phyloP scores from a whole-genome alignment of 2,113 vertebrate genomes.

The Himantopus leucocephalus region DNA sequence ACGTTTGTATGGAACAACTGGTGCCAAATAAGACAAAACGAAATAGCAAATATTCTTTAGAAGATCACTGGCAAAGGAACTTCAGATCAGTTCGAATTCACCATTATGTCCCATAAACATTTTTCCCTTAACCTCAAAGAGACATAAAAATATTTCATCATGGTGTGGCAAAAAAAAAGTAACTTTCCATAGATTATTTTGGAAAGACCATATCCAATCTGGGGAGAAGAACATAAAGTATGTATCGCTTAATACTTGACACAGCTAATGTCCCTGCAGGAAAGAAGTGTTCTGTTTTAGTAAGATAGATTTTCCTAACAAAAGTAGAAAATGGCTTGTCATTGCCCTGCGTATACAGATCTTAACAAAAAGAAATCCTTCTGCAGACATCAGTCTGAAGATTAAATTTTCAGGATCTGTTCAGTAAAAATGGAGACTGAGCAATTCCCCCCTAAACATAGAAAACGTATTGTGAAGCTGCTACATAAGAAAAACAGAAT shows the following conservation, averaged over 20 bases:
- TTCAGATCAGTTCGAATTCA: conserved; percentile 19
- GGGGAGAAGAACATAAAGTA: background rate
- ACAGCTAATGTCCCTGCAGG: background rate
- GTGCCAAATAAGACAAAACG: background rate
- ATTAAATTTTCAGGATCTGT: background rate
- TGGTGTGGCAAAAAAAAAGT: background rate
- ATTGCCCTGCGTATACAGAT: background rate
- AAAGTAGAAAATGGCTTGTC: background rate
- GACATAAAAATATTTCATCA: background rate
- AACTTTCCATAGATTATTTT: background rate
- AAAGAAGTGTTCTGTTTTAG: conserved; percentile 7
- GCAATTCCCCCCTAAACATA: background rate
- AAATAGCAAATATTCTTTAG: conserved; percentile 6
- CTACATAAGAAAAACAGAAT: background rate
- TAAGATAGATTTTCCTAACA: background rate
- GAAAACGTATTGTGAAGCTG: background rate
- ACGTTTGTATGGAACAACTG: background rate
- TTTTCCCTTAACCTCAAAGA: background rate
- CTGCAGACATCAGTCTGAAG: conserved; percentile 1
- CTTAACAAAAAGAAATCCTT: conserved; percentile 27
- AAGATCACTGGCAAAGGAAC: background rate
- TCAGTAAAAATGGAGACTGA: conserved; percentile 43
- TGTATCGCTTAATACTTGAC: background rate
- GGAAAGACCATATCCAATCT: background rate
- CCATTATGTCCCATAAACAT: background rate